Evolutionary conservation across 2,797 vertebrate genomes (phyloP), one percentile per base, ranked within the genome.

Genomic region (Lepus townsendii): DNA sequence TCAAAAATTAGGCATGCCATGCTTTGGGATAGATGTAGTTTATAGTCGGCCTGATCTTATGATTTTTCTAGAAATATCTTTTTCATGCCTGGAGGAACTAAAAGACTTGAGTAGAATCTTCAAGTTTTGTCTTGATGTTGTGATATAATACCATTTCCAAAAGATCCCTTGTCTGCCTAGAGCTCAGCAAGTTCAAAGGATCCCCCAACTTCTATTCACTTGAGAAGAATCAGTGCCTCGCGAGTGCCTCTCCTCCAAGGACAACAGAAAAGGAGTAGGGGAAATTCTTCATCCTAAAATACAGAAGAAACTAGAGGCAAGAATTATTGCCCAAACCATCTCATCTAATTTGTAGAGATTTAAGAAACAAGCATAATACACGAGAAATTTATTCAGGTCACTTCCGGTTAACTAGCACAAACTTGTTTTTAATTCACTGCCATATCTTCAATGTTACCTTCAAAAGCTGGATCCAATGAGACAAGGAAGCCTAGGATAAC

Each of bases 401-500:
- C 6, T 0, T 69, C 50, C 54, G 30, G 20, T 12, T 82, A 82
- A 60, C 50, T 14, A 26, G 7, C 26, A 77, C 63, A 77, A 77
- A 71, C 89, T 50, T 71, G 82, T 20, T 82, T 65, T 52, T 19
- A 79, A 90, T 60, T 82, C 50, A 65, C 5, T 71, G 65, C 24
- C 17, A 52, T 90, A 77, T 65, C 30, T 90, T 30, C 68, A 76
- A 92, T 90, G n/a, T 66, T 50, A 90, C 35, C 63, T 24, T 77
- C 60, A 62, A 85, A 76, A 76, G 35, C 10, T 77, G 9, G 8
- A 71, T 24, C 1, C 60, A 86, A 62, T 11, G 73, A 86, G 19
- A 47, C 7, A n/a, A 47, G 7, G 20, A 47, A 24, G 38, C 8
- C 27, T 5, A 71, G 9, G 19, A 14, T 26, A 6, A 30, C 50